These are phyloP conservation scores for Hystrix brachyura DNA, from an alignment of 2,113 vertebrate genomes.

Conservation along the genomic window DNA sequence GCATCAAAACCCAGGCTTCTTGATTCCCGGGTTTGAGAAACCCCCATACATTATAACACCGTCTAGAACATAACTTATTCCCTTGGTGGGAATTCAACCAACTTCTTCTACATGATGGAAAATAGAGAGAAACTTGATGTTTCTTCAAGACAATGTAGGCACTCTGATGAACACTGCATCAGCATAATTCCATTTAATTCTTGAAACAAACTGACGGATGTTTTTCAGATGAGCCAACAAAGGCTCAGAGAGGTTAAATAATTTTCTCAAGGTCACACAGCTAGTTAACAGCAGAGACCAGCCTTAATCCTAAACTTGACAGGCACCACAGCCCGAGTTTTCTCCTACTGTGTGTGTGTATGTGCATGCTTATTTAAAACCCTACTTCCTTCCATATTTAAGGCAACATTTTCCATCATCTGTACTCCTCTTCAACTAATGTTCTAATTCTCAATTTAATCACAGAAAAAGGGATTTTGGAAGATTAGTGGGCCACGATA, in stretches of 20 bases:
- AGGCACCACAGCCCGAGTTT: background rate
- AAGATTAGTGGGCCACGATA: background rate
- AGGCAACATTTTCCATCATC: background rate
- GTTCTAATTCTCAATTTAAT: slow-evolving; percentile 2
- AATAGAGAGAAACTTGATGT: slow-evolving; percentile 1
- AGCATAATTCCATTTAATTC: slow-evolving; percentile 5
- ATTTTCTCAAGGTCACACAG: slow-evolving; percentile 4
- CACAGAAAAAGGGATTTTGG: background rate
- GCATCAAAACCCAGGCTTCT: background rate
- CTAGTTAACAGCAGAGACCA: background rate
- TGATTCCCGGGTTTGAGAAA: slow-evolving; percentile 50
- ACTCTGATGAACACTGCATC: background rate
- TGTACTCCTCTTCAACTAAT: background rate
- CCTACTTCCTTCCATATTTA: background rate
- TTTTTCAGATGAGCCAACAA: background rate
- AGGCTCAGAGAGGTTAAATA: background rate
- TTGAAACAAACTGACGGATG: background rate
- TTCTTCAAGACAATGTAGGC: background rate
- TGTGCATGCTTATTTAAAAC: background rate
- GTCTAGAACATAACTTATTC: background rate
- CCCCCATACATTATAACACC: background rate
- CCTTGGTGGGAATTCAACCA: background rate
- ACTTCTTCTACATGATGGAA: background rate
- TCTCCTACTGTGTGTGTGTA: background rate
- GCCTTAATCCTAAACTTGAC: background rate